Conservation (phyloP, 1,140 invertebrate species). For the Asobara japonica region DNA sequence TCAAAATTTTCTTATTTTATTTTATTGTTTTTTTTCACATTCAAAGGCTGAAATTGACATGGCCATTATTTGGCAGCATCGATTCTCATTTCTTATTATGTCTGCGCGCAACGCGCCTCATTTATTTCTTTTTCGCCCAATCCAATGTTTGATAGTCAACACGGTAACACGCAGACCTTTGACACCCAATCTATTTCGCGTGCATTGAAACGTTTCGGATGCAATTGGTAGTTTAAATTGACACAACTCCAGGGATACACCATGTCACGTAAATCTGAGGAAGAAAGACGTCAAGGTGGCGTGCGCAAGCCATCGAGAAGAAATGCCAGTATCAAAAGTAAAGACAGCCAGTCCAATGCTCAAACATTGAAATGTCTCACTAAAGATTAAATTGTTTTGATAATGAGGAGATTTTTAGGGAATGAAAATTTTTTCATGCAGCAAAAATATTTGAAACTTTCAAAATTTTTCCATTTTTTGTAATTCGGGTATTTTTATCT, state of each 20-base stretch:
- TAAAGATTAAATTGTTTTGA: neutral
- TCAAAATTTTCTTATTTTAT: neutral
- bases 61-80: neutral
- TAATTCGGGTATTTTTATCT: too few species aligned
- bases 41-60: neutral
- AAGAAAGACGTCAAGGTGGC: conserved; percentile 1
- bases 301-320: neutral
- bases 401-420: too few species aligned
- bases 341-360: neutral
- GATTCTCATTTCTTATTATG: conserved; percentile 11
- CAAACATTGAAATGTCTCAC: neutral
- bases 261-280: conserved; percentile 22
- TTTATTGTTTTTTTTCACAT: neutral
- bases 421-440: too few species aligned
- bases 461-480: too few species aligned
- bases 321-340: neutral
- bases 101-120: neutral
- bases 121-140: conserved; percentile 8
- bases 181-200: conserved; percentile 9
- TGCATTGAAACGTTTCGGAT: conserved; percentile 23
- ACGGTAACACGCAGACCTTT: conserved; percentile 16
- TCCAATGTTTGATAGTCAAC: conserved; percentile 17
- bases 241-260: conserved; percentile 7
- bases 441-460: too few species aligned
- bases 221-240: conserved; percentile 31